phyloP scores from a whole-genome alignment of 1,140 invertebrate genomes.

The Euura saliciscinereae region DNA sequence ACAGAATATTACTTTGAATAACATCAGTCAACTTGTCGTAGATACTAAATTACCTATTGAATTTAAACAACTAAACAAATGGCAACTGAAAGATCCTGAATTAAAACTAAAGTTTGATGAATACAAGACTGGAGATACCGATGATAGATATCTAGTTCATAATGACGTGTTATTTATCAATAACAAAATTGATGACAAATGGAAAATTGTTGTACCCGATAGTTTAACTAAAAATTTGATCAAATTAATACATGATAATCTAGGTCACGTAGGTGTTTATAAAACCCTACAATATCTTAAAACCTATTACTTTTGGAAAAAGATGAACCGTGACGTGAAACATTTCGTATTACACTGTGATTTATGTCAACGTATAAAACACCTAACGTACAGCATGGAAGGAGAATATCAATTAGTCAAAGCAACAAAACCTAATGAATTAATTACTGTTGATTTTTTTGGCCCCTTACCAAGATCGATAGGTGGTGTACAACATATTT shows the following conservation, averaged over 20 bases:
- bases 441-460: slow-evolving; percentile 29
- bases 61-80: neutral
- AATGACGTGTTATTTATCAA: slow-evolving; percentile 3
- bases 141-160: neutral
- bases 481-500: slow-evolving; percentile 25
- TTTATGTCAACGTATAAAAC: slow-evolving; percentile 28
- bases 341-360: slow-evolving; percentile 18
- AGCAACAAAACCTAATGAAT: slow-evolving; percentile 20
- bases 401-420: slow-evolving; percentile 18
- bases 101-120: slow-evolving; percentile 1
- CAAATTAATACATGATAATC: slow-evolving; percentile 14
- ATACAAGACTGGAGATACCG: neutral
- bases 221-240: neutral
- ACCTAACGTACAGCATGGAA: slow-evolving; percentile 19
- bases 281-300: slow-evolving; percentile 22
- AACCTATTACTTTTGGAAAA: slow-evolving; percentile 22
- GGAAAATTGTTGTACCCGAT: neutral
- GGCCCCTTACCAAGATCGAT: slow-evolving; percentile 24
- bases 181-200: neutral
- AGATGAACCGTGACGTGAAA: slow-evolving; percentile 21
- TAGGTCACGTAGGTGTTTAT: slow-evolving; percentile 23
- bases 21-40: neutral
- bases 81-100: neutral
- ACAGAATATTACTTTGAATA: neutral
- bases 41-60: neutral